A percentile compares a stretch with the other conserved stretches of the same genome.
These are phyloP conservation scores for Leptocoma aspasia DNA, from an alignment of 2,113 vertebrate genomes.

Conservation along the genomic window DNA sequence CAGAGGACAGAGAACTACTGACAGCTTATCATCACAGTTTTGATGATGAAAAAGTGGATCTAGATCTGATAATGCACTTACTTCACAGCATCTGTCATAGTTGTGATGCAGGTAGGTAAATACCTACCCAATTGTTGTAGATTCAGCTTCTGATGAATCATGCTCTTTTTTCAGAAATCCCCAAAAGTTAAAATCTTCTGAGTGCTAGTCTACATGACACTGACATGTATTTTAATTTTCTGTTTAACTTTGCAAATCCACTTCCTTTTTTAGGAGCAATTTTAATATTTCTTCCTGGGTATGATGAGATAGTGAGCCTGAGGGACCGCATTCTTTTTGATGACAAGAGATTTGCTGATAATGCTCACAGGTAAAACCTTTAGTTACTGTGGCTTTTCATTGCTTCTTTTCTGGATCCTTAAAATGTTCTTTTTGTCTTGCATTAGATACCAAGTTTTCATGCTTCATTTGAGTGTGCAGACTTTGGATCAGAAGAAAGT, in stretches of 20 bases:
- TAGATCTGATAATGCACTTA: constrained; percentile 91
- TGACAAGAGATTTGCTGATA: constrained; percentile 86
- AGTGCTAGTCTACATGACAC: not conserved
- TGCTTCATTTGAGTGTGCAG: constrained; percentile 93
- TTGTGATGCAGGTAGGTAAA: constrained; percentile 77
- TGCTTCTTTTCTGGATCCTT: not conserved
- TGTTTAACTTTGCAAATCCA: not conserved
- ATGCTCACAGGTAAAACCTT: constrained; percentile 77
- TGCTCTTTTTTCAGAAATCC: not conserved
- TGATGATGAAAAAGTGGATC: constrained; percentile 89
- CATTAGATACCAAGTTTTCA: constrained; percentile 88
- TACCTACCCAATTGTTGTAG: not conserved
- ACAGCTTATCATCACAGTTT: constrained; percentile 89
- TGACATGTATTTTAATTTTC: not conserved
- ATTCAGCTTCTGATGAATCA: not conserved
- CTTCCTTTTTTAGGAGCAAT: constrained; percentile 79
- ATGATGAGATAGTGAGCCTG: constrained; percentile 90
- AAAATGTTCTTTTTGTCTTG: constrained; percentile 10
- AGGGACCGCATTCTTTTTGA: constrained; percentile 87
- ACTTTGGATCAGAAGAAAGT: constrained; percentile 91
- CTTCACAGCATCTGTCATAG: constrained; percentile 86
- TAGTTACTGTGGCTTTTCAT: not conserved
- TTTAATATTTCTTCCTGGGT: constrained; percentile 88
- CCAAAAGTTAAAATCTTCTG: not conserved
- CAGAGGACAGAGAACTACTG: constrained; percentile 86